Evolutionary conservation across 2,113 vertebrate genomes (phyloP).

Genomic region (Vidua chalybeata): DNA sequence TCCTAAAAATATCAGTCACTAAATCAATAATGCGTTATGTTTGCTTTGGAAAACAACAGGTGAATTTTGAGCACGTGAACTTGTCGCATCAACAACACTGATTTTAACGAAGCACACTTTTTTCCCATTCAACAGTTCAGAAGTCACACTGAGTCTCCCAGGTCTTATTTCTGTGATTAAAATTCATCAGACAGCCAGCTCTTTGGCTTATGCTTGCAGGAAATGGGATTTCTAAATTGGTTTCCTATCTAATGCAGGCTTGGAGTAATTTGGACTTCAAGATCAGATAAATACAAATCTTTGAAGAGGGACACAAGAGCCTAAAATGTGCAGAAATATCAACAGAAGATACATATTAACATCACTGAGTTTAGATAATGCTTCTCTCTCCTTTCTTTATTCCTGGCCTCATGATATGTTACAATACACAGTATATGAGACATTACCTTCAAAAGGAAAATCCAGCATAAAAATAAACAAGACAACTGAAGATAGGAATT

Average conservation of each 20-base stretch:
- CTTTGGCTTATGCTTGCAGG: background rate
- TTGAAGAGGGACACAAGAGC: background rate
- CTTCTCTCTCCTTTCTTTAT: background rate
- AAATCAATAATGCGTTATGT: background rate
- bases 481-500: background rate
- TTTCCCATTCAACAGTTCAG: background rate
- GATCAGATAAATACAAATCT: background rate
- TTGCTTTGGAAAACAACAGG: background rate
- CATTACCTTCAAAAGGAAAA: background rate
- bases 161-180: conserved; percentile 1
- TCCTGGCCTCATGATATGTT: background rate
- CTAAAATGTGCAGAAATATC: background rate
- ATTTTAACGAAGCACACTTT: background rate
- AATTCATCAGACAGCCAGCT: background rate
- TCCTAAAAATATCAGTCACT: background rate
- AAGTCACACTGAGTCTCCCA: background rate
- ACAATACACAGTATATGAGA: background rate
- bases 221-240: background rate
- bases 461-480: background rate
- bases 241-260: background rate
- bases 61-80: background rate
- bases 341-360: background rate
- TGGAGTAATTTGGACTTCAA: background rate
- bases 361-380: background rate
- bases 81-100: background rate